Evolutionary conservation across 23 tunicate species (phyloP).

Genomic region (Aplidium turbinatum): DNA sequence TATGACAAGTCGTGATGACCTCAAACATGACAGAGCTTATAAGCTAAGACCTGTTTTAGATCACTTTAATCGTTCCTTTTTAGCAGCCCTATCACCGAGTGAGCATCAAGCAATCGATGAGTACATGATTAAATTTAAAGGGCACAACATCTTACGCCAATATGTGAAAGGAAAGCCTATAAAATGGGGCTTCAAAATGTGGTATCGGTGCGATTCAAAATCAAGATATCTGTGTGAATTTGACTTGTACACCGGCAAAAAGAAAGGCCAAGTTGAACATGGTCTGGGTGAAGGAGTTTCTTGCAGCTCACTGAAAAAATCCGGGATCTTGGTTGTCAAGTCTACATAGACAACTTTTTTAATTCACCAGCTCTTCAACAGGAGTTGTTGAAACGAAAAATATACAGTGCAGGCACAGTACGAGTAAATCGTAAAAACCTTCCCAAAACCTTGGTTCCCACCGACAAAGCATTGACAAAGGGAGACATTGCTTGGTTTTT

Average conservation of each 20-base stretch:
- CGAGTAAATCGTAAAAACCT: neutral
- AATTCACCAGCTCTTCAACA: neutral
- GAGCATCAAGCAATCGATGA: slow-evolving; percentile 2
- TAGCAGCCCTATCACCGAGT: neutral
- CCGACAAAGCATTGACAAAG: slow-evolving; percentile 2
- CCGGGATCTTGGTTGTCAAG: neutral
- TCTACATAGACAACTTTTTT: slow-evolving; percentile 19
- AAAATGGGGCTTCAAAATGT: slow-evolving; percentile 21
- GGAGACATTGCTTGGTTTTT: slow-evolving; percentile 12
- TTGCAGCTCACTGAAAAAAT: slow-evolving; percentile 10
- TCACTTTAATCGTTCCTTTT: neutral
- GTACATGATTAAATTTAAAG: slow-evolving; percentile 25
- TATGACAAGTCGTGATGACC: neutral
- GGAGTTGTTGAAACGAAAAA: neutral
- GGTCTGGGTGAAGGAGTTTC: slow-evolving; percentile 10
- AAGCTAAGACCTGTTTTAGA: neutral
- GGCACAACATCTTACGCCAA: slow-evolving; percentile 3
- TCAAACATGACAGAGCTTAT: slow-evolving; percentile 7
- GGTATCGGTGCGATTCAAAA: slow-evolving; percentile 4
- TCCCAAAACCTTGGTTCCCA: neutral
- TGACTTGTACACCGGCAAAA: slow-evolving; percentile 18
- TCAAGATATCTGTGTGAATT: slow-evolving; percentile 2
- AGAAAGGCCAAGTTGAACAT: neutral
- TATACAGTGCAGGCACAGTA: slow-evolving; percentile 10
- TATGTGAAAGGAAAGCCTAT: slow-evolving; percentile 22